Conservation (phyloP, 2,113 vertebrate species). For the Paramisgurnus dabryanus region DNA sequence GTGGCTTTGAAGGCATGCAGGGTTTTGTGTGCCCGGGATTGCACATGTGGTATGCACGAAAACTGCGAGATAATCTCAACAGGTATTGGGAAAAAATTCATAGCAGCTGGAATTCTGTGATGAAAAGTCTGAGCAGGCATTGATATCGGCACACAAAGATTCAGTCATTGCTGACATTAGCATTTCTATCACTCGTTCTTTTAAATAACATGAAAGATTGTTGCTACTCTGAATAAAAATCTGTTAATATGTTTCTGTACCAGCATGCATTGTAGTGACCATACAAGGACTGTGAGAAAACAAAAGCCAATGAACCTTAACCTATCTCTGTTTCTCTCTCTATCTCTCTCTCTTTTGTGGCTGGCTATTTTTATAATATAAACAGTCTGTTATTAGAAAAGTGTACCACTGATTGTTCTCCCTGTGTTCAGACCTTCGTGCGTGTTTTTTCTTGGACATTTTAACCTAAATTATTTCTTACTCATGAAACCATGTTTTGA, state of each 20-base stretch:
- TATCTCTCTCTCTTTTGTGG: neutral
- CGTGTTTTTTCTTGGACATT: neutral
- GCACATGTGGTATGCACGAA: constrained; percentile 1
- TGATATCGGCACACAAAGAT: neutral
- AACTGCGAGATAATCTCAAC: constrained; percentile 11
- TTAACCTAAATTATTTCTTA: neutral
- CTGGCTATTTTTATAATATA: neutral
- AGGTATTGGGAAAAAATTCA: constrained; percentile 16
- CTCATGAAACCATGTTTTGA: neutral
- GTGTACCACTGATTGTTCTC: too few species aligned
- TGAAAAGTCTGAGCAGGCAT: constrained; percentile 9
- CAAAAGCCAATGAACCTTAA: constrained; percentile 45
- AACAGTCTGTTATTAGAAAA: neutral
- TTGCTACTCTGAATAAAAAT: constrained; percentile 45
- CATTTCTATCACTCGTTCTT: neutral
- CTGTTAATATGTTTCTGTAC: constrained; percentile 73
- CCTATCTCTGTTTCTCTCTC: constrained; percentile 9
- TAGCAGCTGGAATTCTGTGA: constrained; percentile 28
- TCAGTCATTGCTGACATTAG: neutral
- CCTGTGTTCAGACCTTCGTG: neutral
- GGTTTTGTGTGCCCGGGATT: neutral
- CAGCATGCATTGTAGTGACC: constrained; percentile 62
- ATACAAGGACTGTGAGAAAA: constrained; percentile 42
- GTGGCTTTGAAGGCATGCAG: neutral
- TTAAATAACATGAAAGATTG: neutral